Evolutionary conservation across 2,113 vertebrate species (phyloP).

Genomic region (Gymnarchus niloticus): DNA sequence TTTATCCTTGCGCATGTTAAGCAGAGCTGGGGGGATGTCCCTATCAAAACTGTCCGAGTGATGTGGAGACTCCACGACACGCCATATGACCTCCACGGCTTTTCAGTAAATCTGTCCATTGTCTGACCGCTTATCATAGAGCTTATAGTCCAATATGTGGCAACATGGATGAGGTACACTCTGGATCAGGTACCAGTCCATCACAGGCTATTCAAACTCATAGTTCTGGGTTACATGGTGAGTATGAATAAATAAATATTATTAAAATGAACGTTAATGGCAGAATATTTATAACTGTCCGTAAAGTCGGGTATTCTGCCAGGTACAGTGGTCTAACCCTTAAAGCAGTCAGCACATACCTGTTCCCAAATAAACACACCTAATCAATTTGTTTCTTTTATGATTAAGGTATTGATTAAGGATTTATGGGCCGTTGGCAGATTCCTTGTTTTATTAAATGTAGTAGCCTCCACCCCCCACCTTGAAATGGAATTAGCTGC

Average conservation of each 20-base stretch:
- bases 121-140: not conserved
- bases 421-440: not conserved
- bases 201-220: not conserved
- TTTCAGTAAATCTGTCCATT: not conserved
- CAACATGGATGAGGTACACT: too few relatives aligned
- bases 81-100: not conserved
- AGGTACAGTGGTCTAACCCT: too few relatives aligned
- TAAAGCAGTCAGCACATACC: not conserved
- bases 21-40: not conserved
- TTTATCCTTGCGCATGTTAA: too few relatives aligned
- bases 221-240: too few relatives aligned
- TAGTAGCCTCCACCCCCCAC: not conserved
- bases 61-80: not conserved
- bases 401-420: not conserved
- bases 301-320: not conserved
- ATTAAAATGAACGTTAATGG: not conserved
- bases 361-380: not conserved
- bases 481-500: not conserved
- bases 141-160: too few relatives aligned
- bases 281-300: not conserved
- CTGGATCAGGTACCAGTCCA: not conserved
- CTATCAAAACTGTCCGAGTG: not conserved
- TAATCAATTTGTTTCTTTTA: not conserved
- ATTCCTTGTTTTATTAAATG: not conserved
- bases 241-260: too few relatives aligned